These are phyloP conservation scores for Microcebus griseorufus DNA, from an alignment of 2,113 vertebrate genomes.

Conservation along the genomic window DNA sequence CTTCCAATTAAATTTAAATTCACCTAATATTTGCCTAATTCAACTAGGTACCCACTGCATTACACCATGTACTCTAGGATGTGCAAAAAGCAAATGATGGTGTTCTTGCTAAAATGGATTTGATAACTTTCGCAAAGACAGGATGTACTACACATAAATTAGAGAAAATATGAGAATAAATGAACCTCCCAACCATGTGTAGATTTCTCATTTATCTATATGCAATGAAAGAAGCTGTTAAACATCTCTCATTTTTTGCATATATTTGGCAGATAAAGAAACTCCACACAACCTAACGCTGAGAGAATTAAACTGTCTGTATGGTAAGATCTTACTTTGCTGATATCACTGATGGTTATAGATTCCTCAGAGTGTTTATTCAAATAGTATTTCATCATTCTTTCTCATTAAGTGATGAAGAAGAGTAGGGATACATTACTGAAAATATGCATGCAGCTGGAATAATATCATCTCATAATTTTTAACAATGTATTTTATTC, in stretches of 20 bases:
- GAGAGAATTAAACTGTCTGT: background rate
- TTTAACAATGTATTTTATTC: conserved; percentile 44
- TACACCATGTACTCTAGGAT: background rate
- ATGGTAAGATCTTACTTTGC: background rate
- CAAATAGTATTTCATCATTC: background rate
- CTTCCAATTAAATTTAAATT: conserved; percentile 29
- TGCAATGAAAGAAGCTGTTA: background rate
- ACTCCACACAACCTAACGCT: background rate
- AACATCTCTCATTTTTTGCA: background rate
- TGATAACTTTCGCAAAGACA: background rate
- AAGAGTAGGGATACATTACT: background rate
- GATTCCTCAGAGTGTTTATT: background rate
- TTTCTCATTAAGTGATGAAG: background rate
- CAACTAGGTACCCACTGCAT: background rate
- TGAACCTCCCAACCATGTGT: background rate
- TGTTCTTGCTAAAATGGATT: background rate
- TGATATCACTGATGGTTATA: background rate
- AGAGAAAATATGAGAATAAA: background rate
- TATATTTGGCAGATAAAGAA: background rate
- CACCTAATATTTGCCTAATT: background rate
- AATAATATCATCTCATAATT: conserved; percentile 6
- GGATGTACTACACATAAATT: background rate
- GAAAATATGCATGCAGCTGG: conserved; percentile 18
- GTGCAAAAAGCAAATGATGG: background rate
- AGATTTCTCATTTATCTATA: background rate